These are phyloP conservation scores for Ceratosolen fusciceps DNA, from an alignment of 1,140 invertebrate species.

Conservation along the genomic window DNA sequence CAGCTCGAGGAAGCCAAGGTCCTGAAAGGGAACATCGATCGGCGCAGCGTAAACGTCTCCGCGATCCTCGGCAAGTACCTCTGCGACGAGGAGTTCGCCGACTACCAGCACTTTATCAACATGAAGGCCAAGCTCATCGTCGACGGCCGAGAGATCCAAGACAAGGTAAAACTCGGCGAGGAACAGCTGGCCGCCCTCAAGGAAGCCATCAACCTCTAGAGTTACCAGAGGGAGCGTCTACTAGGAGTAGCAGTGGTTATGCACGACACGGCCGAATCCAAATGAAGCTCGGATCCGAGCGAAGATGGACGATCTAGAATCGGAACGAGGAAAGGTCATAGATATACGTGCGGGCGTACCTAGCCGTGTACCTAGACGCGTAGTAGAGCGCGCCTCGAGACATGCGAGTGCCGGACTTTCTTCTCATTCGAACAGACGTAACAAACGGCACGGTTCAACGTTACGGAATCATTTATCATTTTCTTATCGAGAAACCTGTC, in stretches of 20 bases:
- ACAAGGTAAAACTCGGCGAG: slow-evolving; percentile 89
- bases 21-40: slow-evolving; percentile 87
- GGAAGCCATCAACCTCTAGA: slow-evolving; percentile 76
- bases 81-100: slow-evolving; percentile 81
- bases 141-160: slow-evolving; percentile 86
- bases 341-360: too few species aligned
- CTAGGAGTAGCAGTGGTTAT: too few species aligned
- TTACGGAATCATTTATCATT: neutral
- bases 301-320: neutral
- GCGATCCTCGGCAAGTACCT: slow-evolving; percentile 83
- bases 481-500: slow-evolving; percentile 12
- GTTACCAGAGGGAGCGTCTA: slow-evolving; percentile 37
- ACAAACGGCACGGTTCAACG: too few species aligned
- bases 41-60: slow-evolving; percentile 82
- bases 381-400: too few species aligned
- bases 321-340: too few species aligned
- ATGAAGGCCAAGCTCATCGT: slow-evolving; percentile 94
- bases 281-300: slow-evolving; percentile 20
- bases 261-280: slow-evolving; percentile 33
- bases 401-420: neutral
- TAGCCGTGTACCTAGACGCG: too few species aligned
- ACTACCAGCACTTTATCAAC: slow-evolving; percentile 91
- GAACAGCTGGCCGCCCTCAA: slow-evolving; percentile 85
- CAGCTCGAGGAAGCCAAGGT: slow-evolving; percentile 89
- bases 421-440: neutral